Conservation (phyloP, 1,140 invertebrate species). For the Ips nitidus region DNA sequence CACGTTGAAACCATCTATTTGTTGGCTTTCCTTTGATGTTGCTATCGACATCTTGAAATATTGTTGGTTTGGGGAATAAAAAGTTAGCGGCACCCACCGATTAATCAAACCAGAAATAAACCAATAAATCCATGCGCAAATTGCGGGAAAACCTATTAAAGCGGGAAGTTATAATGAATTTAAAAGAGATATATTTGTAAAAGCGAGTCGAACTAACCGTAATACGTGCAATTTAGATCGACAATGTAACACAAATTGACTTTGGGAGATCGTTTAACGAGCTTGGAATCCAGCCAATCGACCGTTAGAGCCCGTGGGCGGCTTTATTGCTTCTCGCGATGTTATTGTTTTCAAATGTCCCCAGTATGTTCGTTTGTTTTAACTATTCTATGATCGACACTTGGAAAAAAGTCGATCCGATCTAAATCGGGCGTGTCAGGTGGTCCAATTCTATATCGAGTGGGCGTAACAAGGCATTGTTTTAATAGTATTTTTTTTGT, state of each 20-base stretch:
- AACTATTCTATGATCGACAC: no score
- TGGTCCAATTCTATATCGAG: not conserved
- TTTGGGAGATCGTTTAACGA: constrained; percentile 32
- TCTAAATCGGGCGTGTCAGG: not conserved
- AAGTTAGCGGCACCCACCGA: no score
- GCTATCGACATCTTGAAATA: no score
- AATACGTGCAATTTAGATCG: constrained; percentile 33
- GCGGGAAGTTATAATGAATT: constrained; percentile 18
- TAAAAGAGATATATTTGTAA: constrained; percentile 16
- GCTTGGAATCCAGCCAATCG: constrained; percentile 33
- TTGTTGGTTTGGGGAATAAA: no score
- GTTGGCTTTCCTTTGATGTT: no score
- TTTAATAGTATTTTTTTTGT: constrained; percentile 5
- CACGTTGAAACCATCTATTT: no score
- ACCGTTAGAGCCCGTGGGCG: constrained; percentile 28
- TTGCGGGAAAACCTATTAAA: not conserved
- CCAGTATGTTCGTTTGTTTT: no score
- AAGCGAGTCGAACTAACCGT: constrained; percentile 22
- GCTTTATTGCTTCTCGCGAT: constrained; percentile 29
- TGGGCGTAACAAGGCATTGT: not conserved
- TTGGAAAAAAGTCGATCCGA: not conserved
- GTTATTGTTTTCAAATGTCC: constrained; percentile 26
- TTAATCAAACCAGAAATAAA: no score
- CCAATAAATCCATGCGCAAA: no score
- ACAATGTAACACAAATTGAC: constrained; percentile 36